Percentiles rank a stretch among this genome's conserved stretches.
Conservation (phyloP, 2,113 vertebrate species). For the Ictidomys tridecemlineatus region DNA sequence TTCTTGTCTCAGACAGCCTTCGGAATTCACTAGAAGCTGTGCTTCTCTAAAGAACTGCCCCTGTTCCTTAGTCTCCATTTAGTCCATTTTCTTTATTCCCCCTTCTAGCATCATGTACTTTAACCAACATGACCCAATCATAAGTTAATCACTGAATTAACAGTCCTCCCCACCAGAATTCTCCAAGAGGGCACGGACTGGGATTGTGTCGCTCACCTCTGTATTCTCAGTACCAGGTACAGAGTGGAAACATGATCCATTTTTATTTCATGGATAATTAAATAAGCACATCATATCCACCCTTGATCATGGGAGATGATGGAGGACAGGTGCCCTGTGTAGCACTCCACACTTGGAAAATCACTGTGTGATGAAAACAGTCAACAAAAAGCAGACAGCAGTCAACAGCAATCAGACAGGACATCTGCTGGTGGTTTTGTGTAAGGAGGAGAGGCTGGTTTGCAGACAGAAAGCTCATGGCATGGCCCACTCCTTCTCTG, state of each 20-base stretch:
- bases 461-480: neutral
- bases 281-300: neutral
- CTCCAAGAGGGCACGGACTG: neutral
- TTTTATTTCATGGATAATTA: neutral
- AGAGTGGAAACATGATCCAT: neutral
- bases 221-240: neutral
- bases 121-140: neutral
- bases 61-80: neutral
- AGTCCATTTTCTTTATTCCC: neutral
- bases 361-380: neutral
- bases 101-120: neutral
- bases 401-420: constrained; percentile 40
- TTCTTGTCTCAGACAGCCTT: neutral
- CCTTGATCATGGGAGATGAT: neutral
- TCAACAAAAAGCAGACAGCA: neutral
- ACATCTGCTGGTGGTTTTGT: constrained; percentile 65
- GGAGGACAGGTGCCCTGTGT: neutral
- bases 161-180: neutral
- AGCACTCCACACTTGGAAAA: neutral
- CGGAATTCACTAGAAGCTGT: neutral
- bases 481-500: fast-evolving
- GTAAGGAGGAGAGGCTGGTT: neutral
- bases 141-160: neutral
- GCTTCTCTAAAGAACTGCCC: neutral
- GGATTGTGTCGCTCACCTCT: neutral